Conservation (phyloP, 2,113 vertebrate species). For the Silurus asotus region DNA sequence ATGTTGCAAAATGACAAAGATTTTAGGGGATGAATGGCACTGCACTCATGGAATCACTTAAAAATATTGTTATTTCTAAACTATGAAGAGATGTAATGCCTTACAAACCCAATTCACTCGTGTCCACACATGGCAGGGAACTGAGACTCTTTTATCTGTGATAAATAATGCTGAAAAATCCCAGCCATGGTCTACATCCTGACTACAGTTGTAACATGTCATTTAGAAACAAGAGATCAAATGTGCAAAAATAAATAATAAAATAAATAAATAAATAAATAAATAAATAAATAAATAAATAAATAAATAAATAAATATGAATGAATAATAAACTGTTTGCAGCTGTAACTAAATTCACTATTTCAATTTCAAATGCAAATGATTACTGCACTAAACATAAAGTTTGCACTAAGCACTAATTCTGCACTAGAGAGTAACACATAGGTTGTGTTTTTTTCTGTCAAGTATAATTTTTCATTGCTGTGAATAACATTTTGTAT, state of each 20-base stretch:
- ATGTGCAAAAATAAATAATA: neutral
- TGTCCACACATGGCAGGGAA: neutral
- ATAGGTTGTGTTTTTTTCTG: neutral
- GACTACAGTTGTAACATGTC: constrained; percentile 6
- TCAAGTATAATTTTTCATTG: constrained; percentile 9
- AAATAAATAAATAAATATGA: neutral
- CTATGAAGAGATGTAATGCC: neutral
- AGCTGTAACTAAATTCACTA: neutral
- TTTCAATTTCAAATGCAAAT: constrained; percentile 14
- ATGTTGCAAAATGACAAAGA: neutral
- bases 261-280: neutral
- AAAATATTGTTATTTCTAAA: neutral
- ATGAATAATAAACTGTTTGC: neutral
- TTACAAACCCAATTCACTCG: constrained; percentile 8
- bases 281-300: neutral
- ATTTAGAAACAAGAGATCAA: constrained; percentile 2
- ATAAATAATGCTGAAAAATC: constrained; percentile 27
- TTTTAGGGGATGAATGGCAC: neutral
- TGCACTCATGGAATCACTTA: neutral
- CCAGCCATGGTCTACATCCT: neutral
- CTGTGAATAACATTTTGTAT: constrained; percentile 39
- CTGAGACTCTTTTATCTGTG: constrained; percentile 15
- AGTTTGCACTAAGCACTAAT: constrained; percentile 9
- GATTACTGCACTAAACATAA: constrained; percentile 15
- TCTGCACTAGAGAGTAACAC: neutral